Percentiles rank a stretch among this genome's conserved stretches.
These are phyloP conservation scores for Phylloscopus trochiloides DNA, from an alignment of 2,113 vertebrate species.

Conservation along the genomic window DNA sequence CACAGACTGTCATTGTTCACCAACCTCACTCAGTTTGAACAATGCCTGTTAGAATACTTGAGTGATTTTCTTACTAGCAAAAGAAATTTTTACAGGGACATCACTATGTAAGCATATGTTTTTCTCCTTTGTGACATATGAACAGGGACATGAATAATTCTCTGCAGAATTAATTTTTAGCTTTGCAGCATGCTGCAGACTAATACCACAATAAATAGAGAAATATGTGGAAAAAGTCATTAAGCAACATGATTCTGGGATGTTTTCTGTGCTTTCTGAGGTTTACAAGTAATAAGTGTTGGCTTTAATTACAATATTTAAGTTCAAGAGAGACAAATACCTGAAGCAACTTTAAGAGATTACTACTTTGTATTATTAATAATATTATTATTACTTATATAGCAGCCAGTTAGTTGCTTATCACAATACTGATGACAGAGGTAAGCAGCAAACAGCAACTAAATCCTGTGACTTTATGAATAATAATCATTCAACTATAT, in stretches of 20 bases:
- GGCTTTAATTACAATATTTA: neutral
- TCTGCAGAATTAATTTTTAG: neutral
- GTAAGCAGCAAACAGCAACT: neutral
- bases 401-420: neutral
- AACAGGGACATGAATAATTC: neutral
- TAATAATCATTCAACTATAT: neutral
- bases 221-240: neutral
- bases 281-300: neutral
- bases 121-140: neutral
- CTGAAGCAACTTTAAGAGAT: neutral
- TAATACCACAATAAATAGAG: neutral
- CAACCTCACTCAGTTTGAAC: neutral
- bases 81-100: neutral
- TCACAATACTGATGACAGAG: neutral
- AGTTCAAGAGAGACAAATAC: neutral
- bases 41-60: neutral
- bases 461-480: neutral
- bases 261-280: neutral
- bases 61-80: neutral
- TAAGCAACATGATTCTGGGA: neutral
- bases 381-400: neutral
- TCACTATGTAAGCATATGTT: neutral
- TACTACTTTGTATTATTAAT: neutral
- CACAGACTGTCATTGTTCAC: neutral
- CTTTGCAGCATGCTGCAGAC: neutral